Evolutionary conservation across 2,888 invertebrate genomes (phyloP), one percentile per base, ranked within the genome.

Genomic region (Trisateles emortualis): DNA sequence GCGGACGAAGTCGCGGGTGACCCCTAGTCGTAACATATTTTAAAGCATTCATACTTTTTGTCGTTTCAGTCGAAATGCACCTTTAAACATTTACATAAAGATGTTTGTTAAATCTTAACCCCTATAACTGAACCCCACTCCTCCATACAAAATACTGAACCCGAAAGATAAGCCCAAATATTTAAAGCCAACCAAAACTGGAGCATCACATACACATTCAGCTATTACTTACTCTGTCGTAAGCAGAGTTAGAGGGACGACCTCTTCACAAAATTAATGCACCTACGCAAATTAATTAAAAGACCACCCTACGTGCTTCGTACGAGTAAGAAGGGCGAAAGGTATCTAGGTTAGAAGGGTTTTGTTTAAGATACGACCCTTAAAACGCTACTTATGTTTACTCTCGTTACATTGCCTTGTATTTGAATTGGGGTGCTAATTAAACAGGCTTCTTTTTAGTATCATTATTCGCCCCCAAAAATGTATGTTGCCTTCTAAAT

Each of bases 371-470:
- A 55, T 59, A 19, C 35, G 35, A 14, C 49, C 36, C 41, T 53
- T 36, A 16, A 40, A 52, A 44, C 39, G 40, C 52, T 44, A 53
- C 64, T 70, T 66, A 54, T 66, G 68, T 77, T 69, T 74, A 59
- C 61, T 47, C 45, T 47, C 51, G 49, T 47, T 62, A 70, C 63
- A 73, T 76, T 72, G 65, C 66, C 64, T 63, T 57, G 59, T 69
- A 61, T 68, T 76, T 64, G 47, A 38, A 41, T 26, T 24, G 39
- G 40, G n/a, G n/a, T n/a, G n/a, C n/a, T n/a, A n/a, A n/a, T n/a
- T n/a, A n/a, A n/a, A n/a, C n/a, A n/a, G n/a, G n/a, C n/a, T n/a
- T n/a, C n/a, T n/a, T n/a, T n/a, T n/a, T n/a, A n/a, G n/a, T n/a
- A n/a, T n/a, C n/a, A n/a, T n/a, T n/a, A n/a, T n/a, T n/a, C n/a